Percentiles rank a stretch among this genome's conserved stretches.
phyloP scores from a whole-genome alignment of 2,888 invertebrate species.

The Lasioglossum leucozonium region DNA sequence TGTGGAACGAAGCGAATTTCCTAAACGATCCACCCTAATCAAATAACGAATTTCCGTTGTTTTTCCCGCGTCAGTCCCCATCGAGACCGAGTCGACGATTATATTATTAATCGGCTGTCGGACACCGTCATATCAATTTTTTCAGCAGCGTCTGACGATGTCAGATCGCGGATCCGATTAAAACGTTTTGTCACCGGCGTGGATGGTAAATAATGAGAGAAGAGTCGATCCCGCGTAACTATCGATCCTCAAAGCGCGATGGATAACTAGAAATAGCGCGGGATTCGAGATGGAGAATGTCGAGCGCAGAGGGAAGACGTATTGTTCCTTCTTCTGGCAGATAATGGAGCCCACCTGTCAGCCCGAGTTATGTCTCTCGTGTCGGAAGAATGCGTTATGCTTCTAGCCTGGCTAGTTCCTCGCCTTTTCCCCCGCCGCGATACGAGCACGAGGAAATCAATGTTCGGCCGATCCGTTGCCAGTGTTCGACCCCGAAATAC shows the following conservation, averaged over 20 bases:
- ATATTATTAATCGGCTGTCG: not conserved
- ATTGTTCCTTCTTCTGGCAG: slow-evolving; percentile 78
- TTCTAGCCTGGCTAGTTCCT: slow-evolving; percentile 28
- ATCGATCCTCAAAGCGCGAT: slow-evolving; percentile 67
- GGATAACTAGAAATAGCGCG: slow-evolving; percentile 57
- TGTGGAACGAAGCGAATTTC: not conserved
- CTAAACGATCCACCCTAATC: not conserved
- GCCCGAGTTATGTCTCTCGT: slow-evolving; percentile 76
- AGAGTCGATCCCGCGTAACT: slow-evolving; percentile 68
- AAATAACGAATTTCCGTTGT: not conserved
- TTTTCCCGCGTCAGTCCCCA: not conserved
- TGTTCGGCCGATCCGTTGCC: slow-evolving; percentile 25
- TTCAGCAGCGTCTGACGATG: not conserved
- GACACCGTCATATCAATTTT: not conserved
- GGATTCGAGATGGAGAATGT: slow-evolving; percentile 45
- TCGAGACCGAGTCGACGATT: not conserved
- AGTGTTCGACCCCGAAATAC: slow-evolving; percentile 11
- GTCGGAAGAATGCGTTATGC: slow-evolving; percentile 72
- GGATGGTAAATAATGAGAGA: slow-evolving; percentile 74
- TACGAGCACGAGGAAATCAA: slow-evolving; percentile 49
- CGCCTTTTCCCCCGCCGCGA: not conserved
- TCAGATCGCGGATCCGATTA: not conserved
- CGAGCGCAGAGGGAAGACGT: slow-evolving; percentile 71
- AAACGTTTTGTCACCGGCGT: not conserved
- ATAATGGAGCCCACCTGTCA: slow-evolving; percentile 80